These are phyloP conservation scores for Oryctes rhinoceros DNA, from an alignment of 1,140 invertebrate genomes.

Conservation along the genomic window DNA sequence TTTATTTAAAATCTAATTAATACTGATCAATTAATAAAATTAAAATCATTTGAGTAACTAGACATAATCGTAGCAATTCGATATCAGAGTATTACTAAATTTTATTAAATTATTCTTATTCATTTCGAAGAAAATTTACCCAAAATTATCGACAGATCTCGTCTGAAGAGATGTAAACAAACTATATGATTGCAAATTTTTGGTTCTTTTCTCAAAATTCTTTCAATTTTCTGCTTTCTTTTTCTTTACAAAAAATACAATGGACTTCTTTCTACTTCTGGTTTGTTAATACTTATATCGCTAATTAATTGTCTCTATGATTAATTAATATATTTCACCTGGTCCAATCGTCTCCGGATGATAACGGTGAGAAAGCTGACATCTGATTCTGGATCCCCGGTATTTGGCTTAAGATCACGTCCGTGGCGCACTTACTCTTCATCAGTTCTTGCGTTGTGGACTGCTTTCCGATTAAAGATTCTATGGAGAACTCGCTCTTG, in stretches of 20 bases:
- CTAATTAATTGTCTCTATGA: no score
- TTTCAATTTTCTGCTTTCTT: not conserved
- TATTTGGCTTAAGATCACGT: slow-evolving; percentile 45
- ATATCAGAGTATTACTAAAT: no score
- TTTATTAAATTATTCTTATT: no score
- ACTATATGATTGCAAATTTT: no score
- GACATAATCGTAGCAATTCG: no score
- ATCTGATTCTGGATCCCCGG: slow-evolving; percentile 54
- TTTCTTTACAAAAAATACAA: slow-evolving; percentile 29
- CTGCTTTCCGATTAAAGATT: slow-evolving; percentile 57
- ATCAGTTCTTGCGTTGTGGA: slow-evolving; percentile 46
- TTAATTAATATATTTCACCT: slow-evolving; percentile 53
- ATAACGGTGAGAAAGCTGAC: slow-evolving; percentile 58
- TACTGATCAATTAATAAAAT: no score
- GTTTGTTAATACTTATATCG: not conserved
- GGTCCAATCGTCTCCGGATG: slow-evolving; percentile 57
- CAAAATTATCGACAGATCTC: no score
- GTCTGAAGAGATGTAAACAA: no score
- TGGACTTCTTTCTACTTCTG: not conserved
- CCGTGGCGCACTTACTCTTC: slow-evolving; percentile 47
- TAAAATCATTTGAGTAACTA: no score
- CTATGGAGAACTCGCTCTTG: slow-evolving; percentile 59
- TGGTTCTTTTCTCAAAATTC: no score
- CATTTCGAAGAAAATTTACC: no score
- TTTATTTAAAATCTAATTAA: no score